Percentiles rank a stretch among this genome's conserved stretches.
These are phyloP conservation scores for Coenonympha arcania DNA, from an alignment of 2,888 invertebrate species.

Conservation along the genomic window DNA sequence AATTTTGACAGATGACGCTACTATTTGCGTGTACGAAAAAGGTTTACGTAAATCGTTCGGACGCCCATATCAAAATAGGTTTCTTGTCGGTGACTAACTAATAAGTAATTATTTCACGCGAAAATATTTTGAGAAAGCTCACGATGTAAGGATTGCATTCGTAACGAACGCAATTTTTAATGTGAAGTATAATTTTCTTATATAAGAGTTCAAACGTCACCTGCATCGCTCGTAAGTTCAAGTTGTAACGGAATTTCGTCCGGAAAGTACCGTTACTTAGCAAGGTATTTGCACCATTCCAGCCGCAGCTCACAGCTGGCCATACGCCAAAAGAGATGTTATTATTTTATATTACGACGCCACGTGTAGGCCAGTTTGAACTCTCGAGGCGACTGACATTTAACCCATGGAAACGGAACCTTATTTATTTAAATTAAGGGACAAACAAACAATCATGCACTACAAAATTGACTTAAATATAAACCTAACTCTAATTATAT, in stretches of 20 bases:
- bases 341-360: constrained; percentile 29
- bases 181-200: not conserved
- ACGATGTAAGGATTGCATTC: not conserved
- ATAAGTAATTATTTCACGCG: not conserved
- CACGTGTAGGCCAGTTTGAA: constrained; percentile 21
- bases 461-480: too few species aligned
- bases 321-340: constrained; percentile 27
- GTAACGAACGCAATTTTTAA: not conserved
- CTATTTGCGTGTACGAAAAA: too few species aligned
- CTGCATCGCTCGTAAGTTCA: constrained; percentile 15
- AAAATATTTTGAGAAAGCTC: not conserved
- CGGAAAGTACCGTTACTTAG: constrained; percentile 27
- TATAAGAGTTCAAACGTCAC: not conserved
- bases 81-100: too few species aligned
- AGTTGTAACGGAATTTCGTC: constrained; percentile 22
- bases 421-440: too few species aligned
- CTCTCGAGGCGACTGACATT: constrained; percentile 16
- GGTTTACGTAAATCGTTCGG: too few species aligned
- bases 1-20: too few species aligned
- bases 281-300: constrained; percentile 30
- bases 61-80: too few species aligned
- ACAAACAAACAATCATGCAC: too few species aligned
- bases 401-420: too few species aligned
- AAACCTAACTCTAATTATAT: too few species aligned
- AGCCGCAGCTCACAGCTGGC: constrained; percentile 28